A percentile compares a stretch with the other conserved stretches of the same genome.
These are phyloP conservation scores for Microdon myrmicae DNA, from an alignment of 2,888 invertebrate species.

Conservation along the genomic window DNA sequence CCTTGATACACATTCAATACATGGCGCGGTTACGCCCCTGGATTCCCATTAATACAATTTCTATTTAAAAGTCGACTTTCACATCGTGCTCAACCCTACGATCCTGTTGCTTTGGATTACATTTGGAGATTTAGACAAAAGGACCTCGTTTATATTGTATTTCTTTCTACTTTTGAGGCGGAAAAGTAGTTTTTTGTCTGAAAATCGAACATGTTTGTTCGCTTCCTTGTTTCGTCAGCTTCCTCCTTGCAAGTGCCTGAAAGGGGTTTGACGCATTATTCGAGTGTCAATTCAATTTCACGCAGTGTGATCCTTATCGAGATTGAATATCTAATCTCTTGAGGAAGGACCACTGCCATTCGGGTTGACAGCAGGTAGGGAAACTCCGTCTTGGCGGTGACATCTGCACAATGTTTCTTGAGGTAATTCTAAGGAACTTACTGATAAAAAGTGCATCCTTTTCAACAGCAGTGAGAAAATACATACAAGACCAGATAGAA, in stretches of 20 bases:
- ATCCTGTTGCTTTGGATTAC: conserved; percentile 2
- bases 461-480: too few relatives aligned
- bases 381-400: too few relatives aligned
- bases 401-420: too few relatives aligned
- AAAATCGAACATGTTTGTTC: conserved; percentile 7
- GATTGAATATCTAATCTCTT: conserved; percentile 2
- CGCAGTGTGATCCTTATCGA: conserved; percentile 17
- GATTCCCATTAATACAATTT: conserved; percentile 7
- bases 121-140: conserved; percentile 2
- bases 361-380: not conserved
- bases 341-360: not conserved
- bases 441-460: too few relatives aligned
- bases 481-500: too few relatives aligned
- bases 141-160: not conserved
- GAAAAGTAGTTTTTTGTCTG: conserved; percentile 22
- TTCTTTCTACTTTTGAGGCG: conserved; percentile 10
- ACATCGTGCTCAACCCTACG: conserved; percentile 30
- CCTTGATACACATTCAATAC: conserved; percentile 21
- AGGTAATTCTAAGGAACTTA: too few relatives aligned
- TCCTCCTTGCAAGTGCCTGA: conserved; percentile 10
- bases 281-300: conserved; percentile 22
- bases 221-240: conserved; percentile 14
- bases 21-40: conserved; percentile 10
- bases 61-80: conserved; percentile 15
- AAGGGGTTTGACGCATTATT: conserved; percentile 4